These are phyloP conservation scores for Epistrophe eligans DNA, from an alignment of 2,888 invertebrate genomes.

Conservation along the genomic window DNA sequence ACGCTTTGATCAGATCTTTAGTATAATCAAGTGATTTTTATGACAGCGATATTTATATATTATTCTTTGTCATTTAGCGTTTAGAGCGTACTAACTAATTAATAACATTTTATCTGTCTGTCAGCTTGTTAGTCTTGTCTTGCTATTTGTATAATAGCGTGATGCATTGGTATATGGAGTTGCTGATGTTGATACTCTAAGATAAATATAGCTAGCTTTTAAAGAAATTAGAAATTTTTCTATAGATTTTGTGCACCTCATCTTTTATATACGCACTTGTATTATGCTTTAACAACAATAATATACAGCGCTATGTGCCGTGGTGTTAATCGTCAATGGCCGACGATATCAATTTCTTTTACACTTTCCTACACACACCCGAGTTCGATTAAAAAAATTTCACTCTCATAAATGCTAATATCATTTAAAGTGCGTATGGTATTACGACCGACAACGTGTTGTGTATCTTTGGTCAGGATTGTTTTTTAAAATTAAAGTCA, in stretches of 20 bases:
- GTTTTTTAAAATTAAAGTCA: neutral
- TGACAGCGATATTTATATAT: constrained; percentile 32
- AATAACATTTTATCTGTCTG: constrained; percentile 24
- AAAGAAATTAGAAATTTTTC: constrained; percentile 66
- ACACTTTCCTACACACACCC: constrained; percentile 70
- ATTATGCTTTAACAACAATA: constrained; percentile 25
- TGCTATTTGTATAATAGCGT: neutral
- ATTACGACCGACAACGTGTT: constrained; percentile 16
- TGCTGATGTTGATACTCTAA: neutral
- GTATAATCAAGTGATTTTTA: constrained; percentile 40
- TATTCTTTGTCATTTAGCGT: constrained; percentile 32
- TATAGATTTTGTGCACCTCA: neutral
- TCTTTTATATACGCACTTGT: constrained; percentile 24
- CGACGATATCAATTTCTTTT: constrained; percentile 69
- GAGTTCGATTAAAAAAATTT: constrained; percentile 68
- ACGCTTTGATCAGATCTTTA: constrained; percentile 6
- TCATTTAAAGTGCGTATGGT: constrained; percentile 22
- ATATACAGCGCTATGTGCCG: neutral
- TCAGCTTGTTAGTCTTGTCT: constrained; percentile 3
- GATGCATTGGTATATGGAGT: neutral
- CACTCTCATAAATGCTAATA: constrained; percentile 55
- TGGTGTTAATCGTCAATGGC: constrained; percentile 53
- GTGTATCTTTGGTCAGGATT: constrained; percentile 11
- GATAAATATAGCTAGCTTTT: neutral
- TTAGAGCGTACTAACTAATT: constrained; percentile 47